Conservation (phyloP, 1,140 invertebrate species). For the Centruroides vittatus region DNA sequence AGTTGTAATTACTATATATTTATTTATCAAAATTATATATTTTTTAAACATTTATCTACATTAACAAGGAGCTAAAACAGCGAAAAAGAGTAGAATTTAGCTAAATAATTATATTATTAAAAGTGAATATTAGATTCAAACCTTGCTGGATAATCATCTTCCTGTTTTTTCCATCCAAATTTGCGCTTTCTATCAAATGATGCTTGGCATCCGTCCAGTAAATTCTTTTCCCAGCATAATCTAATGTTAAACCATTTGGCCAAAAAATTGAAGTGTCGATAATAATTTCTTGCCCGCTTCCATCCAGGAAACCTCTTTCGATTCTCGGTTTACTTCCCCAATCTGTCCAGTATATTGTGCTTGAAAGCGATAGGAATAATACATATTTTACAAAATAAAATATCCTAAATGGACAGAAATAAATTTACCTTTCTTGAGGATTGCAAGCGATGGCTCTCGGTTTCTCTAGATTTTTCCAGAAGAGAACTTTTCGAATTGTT, state of each 20-base stretch:
- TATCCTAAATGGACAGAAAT: no score
- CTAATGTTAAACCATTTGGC: conserved; percentile 76
- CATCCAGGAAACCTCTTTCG: conserved; percentile 48
- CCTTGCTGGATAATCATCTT: conserved; percentile 44
- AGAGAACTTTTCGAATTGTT: conserved; percentile 45
- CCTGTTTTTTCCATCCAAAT: conserved; percentile 62
- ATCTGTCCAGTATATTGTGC: conserved; percentile 74
- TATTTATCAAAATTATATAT: no score
- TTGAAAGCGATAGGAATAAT: conserved; percentile 17
- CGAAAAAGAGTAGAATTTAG: no score
- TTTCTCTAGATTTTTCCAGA: conserved; percentile 41
- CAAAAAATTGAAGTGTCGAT: conserved; percentile 56
- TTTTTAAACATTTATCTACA: no score
- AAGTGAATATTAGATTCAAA: background rate
- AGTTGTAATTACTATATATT: no score
- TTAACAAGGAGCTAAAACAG: no score
- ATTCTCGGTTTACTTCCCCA: conserved; percentile 51
- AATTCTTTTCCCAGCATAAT: conserved; percentile 60
- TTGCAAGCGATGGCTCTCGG: conserved; percentile 51
- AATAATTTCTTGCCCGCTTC: conserved; percentile 40
- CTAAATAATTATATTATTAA: no score
- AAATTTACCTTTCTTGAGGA: no score
- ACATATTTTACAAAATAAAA: no score
- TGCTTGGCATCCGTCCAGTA: conserved; percentile 86
- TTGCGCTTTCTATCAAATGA: conserved; percentile 69